phyloP scores from a whole-genome alignment of 30 jellyfish, hydroid and myxozoan genomes.

The Aurelia coerulea region DNA sequence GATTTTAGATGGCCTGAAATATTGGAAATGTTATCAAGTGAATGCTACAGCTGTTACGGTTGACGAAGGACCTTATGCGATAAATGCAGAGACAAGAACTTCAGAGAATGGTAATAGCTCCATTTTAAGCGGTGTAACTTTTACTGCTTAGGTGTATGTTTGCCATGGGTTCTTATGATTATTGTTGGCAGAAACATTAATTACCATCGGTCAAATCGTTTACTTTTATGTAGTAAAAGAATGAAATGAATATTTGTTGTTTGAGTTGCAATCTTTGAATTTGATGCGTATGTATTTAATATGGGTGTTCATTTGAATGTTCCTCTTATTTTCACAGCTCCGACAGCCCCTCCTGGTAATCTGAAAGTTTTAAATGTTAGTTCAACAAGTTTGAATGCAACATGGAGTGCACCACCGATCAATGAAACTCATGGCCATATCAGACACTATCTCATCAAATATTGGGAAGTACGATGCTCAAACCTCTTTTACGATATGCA shows the following conservation, averaged over 20 bases:
- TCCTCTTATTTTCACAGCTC: neutral
- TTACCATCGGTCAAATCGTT: too few species aligned
- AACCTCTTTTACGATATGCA: too few species aligned
- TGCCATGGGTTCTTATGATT: too few species aligned
- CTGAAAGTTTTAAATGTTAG: neutral
- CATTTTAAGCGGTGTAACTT: too few species aligned
- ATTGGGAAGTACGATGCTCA: too few species aligned
- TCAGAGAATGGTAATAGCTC: constrained; percentile 7
- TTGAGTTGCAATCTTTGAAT: neutral
- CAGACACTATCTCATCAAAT: constrained; percentile 5
- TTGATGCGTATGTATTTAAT: too few species aligned
- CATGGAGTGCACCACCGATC: constrained; percentile 16
- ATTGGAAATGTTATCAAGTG: constrained; percentile 50
- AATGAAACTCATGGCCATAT: constrained; percentile 15
- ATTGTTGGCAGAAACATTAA: too few species aligned
- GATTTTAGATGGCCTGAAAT: neutral
- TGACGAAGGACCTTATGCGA: neutral
- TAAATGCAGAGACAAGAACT: neutral
- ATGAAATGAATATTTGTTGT: too few species aligned
- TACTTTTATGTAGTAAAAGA: too few species aligned
- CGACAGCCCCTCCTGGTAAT: constrained; percentile 17
- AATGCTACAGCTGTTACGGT: constrained; percentile 23
- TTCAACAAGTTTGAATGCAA: constrained; percentile 24
- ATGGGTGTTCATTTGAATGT: too few species aligned
- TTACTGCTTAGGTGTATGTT: too few species aligned